These are phyloP conservation scores for Dendrocopos noguchii DNA, from an alignment of 2,113 vertebrate genomes.

Conservation along the genomic window DNA sequence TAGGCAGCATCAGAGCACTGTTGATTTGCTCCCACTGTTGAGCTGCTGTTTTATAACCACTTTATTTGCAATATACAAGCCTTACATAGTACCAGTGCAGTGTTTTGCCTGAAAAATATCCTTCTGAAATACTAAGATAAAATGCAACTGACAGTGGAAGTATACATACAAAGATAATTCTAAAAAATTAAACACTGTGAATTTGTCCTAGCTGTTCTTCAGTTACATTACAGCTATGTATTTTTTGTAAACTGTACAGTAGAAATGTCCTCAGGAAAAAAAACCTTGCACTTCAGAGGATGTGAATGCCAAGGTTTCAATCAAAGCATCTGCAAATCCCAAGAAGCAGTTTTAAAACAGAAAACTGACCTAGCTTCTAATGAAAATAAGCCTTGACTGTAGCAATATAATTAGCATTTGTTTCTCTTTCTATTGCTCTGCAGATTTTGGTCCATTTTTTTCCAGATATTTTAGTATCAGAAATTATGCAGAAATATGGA, in stretches of 20 bases:
- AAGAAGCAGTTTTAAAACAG: not conserved
- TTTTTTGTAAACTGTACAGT: not conserved
- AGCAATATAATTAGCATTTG: not conserved
- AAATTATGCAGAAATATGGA: not conserved
- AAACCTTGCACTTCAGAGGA: rapidly evolving
- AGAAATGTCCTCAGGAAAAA: not conserved
- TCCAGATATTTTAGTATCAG: not conserved
- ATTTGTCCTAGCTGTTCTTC: not conserved
- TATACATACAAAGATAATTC: not conserved
- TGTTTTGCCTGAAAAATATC: not conserved
- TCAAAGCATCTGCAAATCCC: not conserved
- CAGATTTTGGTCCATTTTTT: not conserved
- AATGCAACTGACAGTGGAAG: not conserved
- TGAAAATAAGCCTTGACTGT: not conserved
- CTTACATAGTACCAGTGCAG: not conserved
- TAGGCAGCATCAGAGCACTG: not conserved
- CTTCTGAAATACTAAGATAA: not conserved
- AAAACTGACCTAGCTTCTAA: not conserved
- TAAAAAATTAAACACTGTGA: not conserved
- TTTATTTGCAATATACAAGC: not conserved
- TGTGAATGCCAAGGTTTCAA: not conserved
- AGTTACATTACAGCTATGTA: not conserved
- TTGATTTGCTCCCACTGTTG: not conserved
- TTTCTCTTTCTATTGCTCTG: not conserved
- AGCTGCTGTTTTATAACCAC: not conserved